Evolutionary conservation across 2,113 vertebrate genomes (phyloP), one percentile per base, ranked within the genome.

Genomic region (Aldabrachelys gigantea): DNA sequence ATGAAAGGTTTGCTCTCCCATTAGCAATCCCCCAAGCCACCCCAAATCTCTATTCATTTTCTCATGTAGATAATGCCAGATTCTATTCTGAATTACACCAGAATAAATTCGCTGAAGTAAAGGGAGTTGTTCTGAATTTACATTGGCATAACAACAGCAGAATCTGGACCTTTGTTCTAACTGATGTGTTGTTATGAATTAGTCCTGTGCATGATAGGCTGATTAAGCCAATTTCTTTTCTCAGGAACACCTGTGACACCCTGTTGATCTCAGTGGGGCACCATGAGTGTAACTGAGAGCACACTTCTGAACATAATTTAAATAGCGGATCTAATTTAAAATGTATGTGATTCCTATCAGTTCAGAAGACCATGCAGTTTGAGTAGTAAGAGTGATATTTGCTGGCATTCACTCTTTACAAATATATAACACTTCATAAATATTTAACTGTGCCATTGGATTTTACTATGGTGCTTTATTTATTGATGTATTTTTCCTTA

Each of bases 251-350:
- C 56, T 93, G 29, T 79, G 65, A 69, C n/a, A 72, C 57, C n/a
- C 82, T 62, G 38, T 80, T 95, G 13, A 82, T 24, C 21, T 69
- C 90, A 91, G 10, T 1, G 85, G 69, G 11, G 25, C 27, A 44
- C 11, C 11, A 47, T 29, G 21, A 14, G 75, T 25, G 75, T 44
- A 14, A 27, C 25, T 47, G 44, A 78, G 41, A 78, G 5, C 24
- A 44, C 41, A 27, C 79, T 35, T 44, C 53, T 12, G 11, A 52
- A 57, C 65, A 4, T 72, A 84, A 47, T 35, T 85, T 56, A 79
- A 49, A 56, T 8, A 93, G 22, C 25, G 47, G 84, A n/a, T 76
- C 53, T n/a, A 41, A 91, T 56, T 76, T 92, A 59, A 93, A 92
- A 50, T 44, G 1, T 53, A 25, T 27, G 4, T 82, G 8, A 21